Conservation (phyloP, 2,113 vertebrate species). For the Cyphomyrus plagiostoma region DNA sequence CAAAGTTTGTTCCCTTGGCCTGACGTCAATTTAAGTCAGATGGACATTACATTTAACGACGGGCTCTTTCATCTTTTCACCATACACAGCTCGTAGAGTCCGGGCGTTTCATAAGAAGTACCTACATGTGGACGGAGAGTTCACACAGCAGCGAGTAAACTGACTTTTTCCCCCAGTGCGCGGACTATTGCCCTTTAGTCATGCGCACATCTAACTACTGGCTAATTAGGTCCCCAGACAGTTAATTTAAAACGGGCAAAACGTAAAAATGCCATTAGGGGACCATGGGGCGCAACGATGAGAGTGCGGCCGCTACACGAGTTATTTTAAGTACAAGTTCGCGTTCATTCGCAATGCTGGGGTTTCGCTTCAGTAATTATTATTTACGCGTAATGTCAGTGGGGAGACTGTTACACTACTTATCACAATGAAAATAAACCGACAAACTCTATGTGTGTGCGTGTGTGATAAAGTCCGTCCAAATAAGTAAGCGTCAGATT, state of each 20-base stretch:
- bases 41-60: background rate
- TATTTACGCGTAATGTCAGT: background rate
- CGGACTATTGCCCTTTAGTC: slow-evolving; percentile 9
- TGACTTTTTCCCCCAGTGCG: background rate
- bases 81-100: background rate
- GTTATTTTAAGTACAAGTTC: background rate
- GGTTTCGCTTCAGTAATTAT: background rate
- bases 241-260: slow-evolving; percentile 15
- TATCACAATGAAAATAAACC: background rate
- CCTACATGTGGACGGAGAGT: background rate
- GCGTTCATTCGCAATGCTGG: background rate
- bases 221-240: slow-evolving; percentile 25
- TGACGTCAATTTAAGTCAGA: slow-evolving; percentile 11
- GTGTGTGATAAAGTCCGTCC: background rate
- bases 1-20: background rate
- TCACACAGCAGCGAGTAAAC: background rate
- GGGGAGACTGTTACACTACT: background rate
- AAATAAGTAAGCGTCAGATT: background rate
- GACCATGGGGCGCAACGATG: background rate
- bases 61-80: background rate
- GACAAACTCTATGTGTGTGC: background rate
- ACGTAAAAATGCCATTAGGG: slow-evolving; percentile 7
- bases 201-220: background rate
- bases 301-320: background rate
- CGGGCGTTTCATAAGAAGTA: background rate